A percentile compares a stretch with the other conserved stretches of the same genome.
These are phyloP conservation scores for Chiloscyllium punctatum DNA, from an alignment of 2,797 vertebrate species.

Conservation along the genomic window DNA sequence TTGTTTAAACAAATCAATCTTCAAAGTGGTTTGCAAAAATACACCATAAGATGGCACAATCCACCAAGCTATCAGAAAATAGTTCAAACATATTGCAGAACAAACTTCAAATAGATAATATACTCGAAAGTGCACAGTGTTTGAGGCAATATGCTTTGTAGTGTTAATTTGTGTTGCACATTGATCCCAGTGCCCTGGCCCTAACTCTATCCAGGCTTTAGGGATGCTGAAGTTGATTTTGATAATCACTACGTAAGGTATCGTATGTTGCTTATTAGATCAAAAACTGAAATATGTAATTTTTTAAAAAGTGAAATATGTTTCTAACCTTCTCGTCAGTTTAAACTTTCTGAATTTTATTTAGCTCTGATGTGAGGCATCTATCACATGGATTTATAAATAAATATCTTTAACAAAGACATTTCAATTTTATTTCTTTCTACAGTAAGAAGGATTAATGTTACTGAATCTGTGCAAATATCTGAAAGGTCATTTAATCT, in stretches of 20 bases:
- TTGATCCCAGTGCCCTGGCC: not conserved
- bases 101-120: constrained; percentile 4
- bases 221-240: not conserved
- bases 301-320: not conserved
- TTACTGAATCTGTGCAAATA: not conserved
- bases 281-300: not conserved
- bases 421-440: not conserved
- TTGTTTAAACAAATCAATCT: not conserved
- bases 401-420: not conserved
- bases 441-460: not conserved
- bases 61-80: not conserved
- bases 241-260: not conserved
- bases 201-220: not conserved
- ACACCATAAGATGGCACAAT: constrained; percentile 26
- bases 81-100: not conserved
- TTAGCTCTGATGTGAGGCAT: not conserved
- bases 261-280: not conserved
- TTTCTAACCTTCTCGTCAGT: not conserved
- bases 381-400: not conserved
- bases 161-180: not conserved
- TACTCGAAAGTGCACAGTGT: not conserved
- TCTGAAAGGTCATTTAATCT: not conserved
- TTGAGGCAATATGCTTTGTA: not conserved
- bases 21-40: not conserved
- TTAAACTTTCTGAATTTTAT: constrained; percentile 4